These are phyloP conservation scores for Neodiprion lecontei DNA, from an alignment of 1,140 invertebrate species.

Conservation along the genomic window DNA sequence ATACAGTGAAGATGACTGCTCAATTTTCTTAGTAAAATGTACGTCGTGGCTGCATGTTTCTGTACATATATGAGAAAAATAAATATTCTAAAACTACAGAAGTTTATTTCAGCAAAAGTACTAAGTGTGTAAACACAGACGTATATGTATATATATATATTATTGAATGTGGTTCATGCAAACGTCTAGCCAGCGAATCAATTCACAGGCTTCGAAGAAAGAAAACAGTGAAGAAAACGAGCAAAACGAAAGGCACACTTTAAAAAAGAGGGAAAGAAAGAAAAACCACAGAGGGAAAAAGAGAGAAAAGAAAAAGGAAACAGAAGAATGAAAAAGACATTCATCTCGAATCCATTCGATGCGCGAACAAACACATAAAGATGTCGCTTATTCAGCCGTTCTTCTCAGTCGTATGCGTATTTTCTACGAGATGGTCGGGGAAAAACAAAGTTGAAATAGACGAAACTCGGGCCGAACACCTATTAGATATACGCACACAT, in stretches of 20 bases:
- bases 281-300: background rate
- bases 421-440: background rate
- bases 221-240: background rate
- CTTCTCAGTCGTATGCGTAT: background rate
- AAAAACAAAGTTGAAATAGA: background rate
- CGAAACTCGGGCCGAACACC: background rate
- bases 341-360: background rate
- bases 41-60: no score
- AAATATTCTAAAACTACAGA: no score
- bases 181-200: no score
- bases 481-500: no score
- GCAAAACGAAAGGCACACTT: background rate
- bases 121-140: no score
- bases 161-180: no score
- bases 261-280: background rate
- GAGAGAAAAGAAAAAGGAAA: background rate
- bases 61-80: no score
- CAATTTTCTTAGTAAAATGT: no score
- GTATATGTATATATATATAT: no score
- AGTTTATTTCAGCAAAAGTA: no score
- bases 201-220: no score
- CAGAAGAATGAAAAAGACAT: background rate
- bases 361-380: background rate
- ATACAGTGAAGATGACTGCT: no score
- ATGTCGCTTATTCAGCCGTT: conserved; percentile 4